Percentiles rank a stretch among this genome's conserved stretches.
Conservation (phyloP, 2,888 invertebrate genomes). For the Rugalucina vietnamica region DNA sequence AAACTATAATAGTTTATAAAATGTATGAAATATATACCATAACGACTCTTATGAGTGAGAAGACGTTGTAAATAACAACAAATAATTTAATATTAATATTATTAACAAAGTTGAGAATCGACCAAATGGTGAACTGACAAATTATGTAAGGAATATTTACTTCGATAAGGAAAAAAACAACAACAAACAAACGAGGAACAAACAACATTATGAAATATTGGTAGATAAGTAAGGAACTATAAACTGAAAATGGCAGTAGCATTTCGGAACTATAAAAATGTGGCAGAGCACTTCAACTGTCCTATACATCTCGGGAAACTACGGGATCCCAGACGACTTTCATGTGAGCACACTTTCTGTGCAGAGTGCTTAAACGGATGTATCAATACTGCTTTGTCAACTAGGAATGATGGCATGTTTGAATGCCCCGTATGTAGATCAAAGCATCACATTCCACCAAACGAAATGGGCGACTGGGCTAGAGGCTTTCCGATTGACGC, state of each 20-base stretch:
- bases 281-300: slow-evolving; percentile 61
- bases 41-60: no score
- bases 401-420: slow-evolving; percentile 56
- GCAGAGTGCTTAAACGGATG: slow-evolving; percentile 61
- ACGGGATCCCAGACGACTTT: slow-evolving; percentile 50
- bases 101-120: no score
- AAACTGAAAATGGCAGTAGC: slow-evolving; percentile 46
- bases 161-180: no score
- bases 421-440: slow-evolving; percentile 61
- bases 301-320: slow-evolving; percentile 62
- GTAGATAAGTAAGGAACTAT: no score
- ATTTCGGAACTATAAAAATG: slow-evolving; percentile 58
- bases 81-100: no score
- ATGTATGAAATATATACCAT: no score
- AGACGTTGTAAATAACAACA: no score
- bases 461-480: slow-evolving; percentile 52
- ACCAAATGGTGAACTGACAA: no score
- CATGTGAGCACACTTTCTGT: slow-evolving; percentile 63
- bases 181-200: no score
- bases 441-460: slow-evolving; percentile 56
- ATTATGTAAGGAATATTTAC: no score
- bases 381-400: slow-evolving; percentile 48
- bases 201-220: no score
- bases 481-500: slow-evolving; percentile 60
- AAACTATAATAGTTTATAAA: no score